These are phyloP conservation scores for Regulus satrapa DNA, from an alignment of 2,113 vertebrate genomes.

Conservation along the genomic window DNA sequence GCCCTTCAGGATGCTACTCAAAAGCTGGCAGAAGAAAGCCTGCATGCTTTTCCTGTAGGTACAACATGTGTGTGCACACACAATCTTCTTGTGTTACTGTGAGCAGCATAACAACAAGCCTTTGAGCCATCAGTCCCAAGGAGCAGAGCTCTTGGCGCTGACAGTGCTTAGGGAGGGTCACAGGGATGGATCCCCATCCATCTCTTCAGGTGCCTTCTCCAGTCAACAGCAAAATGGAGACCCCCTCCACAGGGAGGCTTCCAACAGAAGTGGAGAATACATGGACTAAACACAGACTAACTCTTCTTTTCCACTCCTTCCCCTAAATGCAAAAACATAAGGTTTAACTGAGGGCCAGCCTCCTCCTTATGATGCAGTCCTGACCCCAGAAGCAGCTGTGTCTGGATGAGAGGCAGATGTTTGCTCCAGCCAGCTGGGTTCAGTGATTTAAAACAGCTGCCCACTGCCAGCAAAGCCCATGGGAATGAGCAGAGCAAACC, in stretches of 20 bases:
- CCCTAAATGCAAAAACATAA: neutral
- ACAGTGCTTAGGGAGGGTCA: neutral
- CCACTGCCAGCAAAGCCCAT: neutral
- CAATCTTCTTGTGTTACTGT: neutral
- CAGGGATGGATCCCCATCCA: rapidly evolving
- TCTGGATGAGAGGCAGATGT: neutral
- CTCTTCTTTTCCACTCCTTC: neutral
- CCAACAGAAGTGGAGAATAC: neutral
- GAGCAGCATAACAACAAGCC: neutral
- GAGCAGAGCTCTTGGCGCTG: neutral
- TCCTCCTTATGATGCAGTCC: neutral
- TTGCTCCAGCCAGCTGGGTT: neutral
- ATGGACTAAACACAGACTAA: neutral
- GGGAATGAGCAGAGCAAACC: neutral
- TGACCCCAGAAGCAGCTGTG: neutral
- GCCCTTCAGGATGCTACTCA: neutral
- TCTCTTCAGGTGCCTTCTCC: neutral
- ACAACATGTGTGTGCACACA: neutral
- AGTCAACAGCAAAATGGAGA: neutral
- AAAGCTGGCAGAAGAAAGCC: neutral
- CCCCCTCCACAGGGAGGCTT: neutral
- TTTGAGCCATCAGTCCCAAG: neutral
- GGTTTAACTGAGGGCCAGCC: neutral
- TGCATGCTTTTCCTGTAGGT: neutral
- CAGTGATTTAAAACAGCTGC: neutral